Percentiles rank a stretch among this genome's conserved stretches.
phyloP scores from a whole-genome alignment of 2,113 vertebrate genomes.

The Psittacus erithacus region DNA sequence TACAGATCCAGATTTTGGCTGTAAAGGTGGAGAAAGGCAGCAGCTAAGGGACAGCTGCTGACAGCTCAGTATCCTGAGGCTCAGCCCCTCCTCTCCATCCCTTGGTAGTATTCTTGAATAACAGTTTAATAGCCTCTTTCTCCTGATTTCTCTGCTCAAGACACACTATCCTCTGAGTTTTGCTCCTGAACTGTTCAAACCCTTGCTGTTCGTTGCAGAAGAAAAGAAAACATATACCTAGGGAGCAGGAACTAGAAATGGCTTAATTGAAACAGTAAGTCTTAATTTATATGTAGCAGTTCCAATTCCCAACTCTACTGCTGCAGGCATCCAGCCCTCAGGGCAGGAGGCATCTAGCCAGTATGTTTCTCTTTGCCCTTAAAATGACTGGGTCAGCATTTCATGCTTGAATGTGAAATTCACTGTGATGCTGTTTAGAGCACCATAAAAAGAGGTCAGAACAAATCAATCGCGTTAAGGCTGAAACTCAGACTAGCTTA shows the following conservation, averaged over 20 bases:
- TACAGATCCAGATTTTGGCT: slow-evolving; percentile 5
- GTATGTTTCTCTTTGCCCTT: slow-evolving; percentile 55
- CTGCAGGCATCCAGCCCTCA: slow-evolving; percentile 10
- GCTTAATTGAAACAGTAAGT: slow-evolving; percentile 49
- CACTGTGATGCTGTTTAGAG: slow-evolving; percentile 67
- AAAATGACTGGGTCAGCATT: slow-evolving; percentile 68
- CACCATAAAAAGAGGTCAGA: slow-evolving; percentile 71
- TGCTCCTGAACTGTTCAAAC: not conserved
- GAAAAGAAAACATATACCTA: not conserved
- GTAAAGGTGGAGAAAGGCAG: not conserved
- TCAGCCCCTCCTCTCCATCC: not conserved
- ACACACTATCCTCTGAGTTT: not conserved
- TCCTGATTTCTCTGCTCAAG: not conserved
- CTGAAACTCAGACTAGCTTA: slow-evolving; percentile 59
- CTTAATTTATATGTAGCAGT: slow-evolving; percentile 42
- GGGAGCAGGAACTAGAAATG: slow-evolving; percentile 41
- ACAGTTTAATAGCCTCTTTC: not conserved
- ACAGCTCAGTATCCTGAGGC: not conserved
- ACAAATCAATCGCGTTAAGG: slow-evolving; percentile 64
- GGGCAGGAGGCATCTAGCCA: slow-evolving; percentile 53
- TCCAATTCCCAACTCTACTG: slow-evolving; percentile 23
- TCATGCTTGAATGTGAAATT: slow-evolving; percentile 68
- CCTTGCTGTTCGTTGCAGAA: not conserved
- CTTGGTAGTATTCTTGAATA: not conserved
- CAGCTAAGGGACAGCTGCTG: slow-evolving; percentile 3